Conservation (phyloP, 2,888 invertebrate species). For the Axea sp. region DNA sequence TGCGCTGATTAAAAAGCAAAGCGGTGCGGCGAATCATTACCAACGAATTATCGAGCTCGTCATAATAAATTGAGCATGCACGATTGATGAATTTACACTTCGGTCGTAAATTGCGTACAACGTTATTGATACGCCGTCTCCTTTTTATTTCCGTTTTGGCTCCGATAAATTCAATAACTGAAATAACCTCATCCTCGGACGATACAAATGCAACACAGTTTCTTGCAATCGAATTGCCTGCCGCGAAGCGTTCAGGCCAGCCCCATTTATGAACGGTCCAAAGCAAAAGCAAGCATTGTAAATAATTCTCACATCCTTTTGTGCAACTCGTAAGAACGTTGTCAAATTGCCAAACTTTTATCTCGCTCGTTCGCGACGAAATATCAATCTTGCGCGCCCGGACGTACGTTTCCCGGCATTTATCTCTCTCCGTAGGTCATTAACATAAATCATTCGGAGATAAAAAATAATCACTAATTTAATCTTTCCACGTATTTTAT, state of each 20-base stretch:
- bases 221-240: too few species aligned
- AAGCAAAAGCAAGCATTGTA: too few species aligned
- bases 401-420: constrained; percentile 5
- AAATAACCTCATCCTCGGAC: too few species aligned
- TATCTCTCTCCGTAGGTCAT: constrained; percentile 6
- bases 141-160: too few species aligned
- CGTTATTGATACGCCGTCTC: constrained; percentile 3
- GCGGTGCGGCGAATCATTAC: constrained; percentile 18
- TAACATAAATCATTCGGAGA: constrained; percentile 14
- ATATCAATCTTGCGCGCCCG: constrained; percentile 3
- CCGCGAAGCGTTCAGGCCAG: too few species aligned
- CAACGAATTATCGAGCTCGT: constrained; percentile 24
- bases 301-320: too few species aligned
- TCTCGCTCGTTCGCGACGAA: constrained; percentile 1
- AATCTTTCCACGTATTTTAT: neutral
- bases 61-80: constrained; percentile 42
- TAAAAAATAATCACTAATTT: neutral
- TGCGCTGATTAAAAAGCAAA: constrained; percentile 46
- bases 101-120: constrained; percentile 14
- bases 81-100: constrained; percentile 28
- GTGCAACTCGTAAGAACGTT: too few species aligned
- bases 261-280: too few species aligned
- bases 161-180: too few species aligned
- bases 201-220: too few species aligned
- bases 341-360: constrained; percentile 3